Evolutionary conservation across 2,888 invertebrate species (phyloP), one percentile per base, ranked within the genome.

Genomic region (Macrosiphum euphorbiae): DNA sequence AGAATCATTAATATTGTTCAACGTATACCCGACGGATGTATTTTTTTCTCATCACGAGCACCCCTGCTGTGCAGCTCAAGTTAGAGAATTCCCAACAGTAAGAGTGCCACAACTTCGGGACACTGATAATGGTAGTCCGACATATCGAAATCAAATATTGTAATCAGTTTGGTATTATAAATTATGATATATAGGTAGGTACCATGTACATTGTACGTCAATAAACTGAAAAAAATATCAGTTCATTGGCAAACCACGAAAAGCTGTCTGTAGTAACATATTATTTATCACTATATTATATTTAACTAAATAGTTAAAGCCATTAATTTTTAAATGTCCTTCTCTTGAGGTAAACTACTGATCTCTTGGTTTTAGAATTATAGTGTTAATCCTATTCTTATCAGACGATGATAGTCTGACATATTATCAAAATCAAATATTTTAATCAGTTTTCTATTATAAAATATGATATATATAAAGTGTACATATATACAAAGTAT

Each of bases 1-100:
- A 44, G 44, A 85, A 85, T 41, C 88, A 88, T 88, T 88, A 88
- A 88, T 88, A 88, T 55, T 24, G 41, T 41, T 88, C 55, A 35
- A 47, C 47, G n/a, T 20, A 55, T 20, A 10, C n/a, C 41, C 61
- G 13, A 20, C n/a, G 5, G n/a, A n/a, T 35, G 10, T 88, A 88
- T 88, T 78, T 78, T 78, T 78, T 78, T 78, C 20, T 8, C 78
- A 88, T 88, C 5, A 7, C n/a, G 10, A 88, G 88, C 88, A 88
- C 88, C 13, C 88, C 88, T 20, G 88, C 52, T 20, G n/a, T 28
- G 52, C 5, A 55, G 55, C 0, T 24, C 52, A 28, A 0, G 41
- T 44, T 26, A 44, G 44, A 85, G 44, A 85, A 85, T 85, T 85
- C 44, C 28, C 85, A 85, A 85, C 20, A 35, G 78, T 78, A 35